Base-by-base conservation (phyloP, 2,797 vertebrate genomes). In the Lacerta viridis region DNA sequence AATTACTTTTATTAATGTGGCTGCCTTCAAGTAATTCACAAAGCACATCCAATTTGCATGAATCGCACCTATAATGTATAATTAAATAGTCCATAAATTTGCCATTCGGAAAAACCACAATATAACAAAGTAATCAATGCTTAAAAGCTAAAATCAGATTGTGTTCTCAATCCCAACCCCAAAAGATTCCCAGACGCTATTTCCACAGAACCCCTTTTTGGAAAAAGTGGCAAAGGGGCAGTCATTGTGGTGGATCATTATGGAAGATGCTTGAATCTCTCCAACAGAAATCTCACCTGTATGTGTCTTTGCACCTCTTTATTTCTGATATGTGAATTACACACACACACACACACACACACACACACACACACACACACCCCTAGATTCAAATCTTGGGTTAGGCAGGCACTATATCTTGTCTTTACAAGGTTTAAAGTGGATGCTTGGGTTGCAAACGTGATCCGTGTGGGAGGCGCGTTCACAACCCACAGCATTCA, bases 1-100 rank as follows among this genome's bases (percentile, higher is more conserved):
- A 89, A 85, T 85, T 41, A 55, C 61, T 80, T 81, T 89, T 71
- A 85, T 59, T 72, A 80, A 64, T 10, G 27, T 59, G 29, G 74
- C 46, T 46, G 61, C 33, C 75, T 86, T 84, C 29, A 39, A 80
- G 55, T 64, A 36, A 89, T 89, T 74, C 10, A 85, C 64, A 82
- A 72, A 36, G 78, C 33, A 33, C 39, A 64, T 80, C 29, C 68
- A 64, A 46, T 66, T 72, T 43, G 23, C 15, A 25, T 72, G 50
- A 80, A 33, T 50, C 68, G 13, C 29, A 66, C 17, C 55, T 33
- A 25, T 61, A 27, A 79, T 33, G 75, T 33, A 72, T 84, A 50
- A 68, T 85, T 81, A 66, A 75, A 85, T 81, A 9, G 43, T 39
- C 41, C 46, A 87, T 43, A 87, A 8, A 46, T 46, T 50, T 20